Conservation (phyloP, 1,140 invertebrate genomes). For the Drosophila sproati region DNA sequence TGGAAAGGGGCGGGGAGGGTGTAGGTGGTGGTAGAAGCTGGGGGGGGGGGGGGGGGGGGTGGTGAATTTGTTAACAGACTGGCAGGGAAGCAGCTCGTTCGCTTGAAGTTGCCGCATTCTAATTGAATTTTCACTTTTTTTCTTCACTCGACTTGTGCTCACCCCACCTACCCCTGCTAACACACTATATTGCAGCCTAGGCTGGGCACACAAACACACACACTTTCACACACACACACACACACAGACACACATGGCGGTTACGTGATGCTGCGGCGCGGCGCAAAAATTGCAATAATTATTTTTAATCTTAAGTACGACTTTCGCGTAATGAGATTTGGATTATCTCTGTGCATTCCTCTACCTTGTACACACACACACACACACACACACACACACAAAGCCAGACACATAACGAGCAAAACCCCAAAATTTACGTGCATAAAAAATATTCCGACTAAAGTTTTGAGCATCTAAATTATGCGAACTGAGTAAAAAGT, state of each 20-base stretch:
- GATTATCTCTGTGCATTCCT: slow-evolving; percentile 70
- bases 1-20: not conserved
- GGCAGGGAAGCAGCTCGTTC: slow-evolving; percentile 44
- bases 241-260: slow-evolving; percentile 26
- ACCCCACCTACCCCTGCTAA: not conserved
- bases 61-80: slow-evolving; percentile 56
- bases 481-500: slow-evolving; percentile 23
- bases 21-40: slow-evolving; percentile 34
- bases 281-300: slow-evolving; percentile 82
- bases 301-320: slow-evolving; percentile 84
- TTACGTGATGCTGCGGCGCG: slow-evolving; percentile 70
- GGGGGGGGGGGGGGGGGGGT: slow-evolving; percentile 22
- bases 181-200: slow-evolving; percentile 2
- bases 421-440: slow-evolving; percentile 38
- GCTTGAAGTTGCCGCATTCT: slow-evolving; percentile 79
- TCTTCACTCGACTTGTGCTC: not conserved
- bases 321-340: slow-evolving; percentile 82
- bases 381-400: slow-evolving; percentile 9
- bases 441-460: slow-evolving; percentile 33
- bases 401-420: slow-evolving; percentile 11
- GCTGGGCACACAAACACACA: slow-evolving; percentile 30
- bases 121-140: slow-evolving; percentile 83
- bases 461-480: slow-evolving; percentile 43
- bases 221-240: slow-evolving; percentile 1
- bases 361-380: slow-evolving; percentile 8